These are phyloP conservation scores for Stegophylla sp. DNA, from an alignment of 2,888 invertebrate species.

Conservation along the genomic window DNA sequence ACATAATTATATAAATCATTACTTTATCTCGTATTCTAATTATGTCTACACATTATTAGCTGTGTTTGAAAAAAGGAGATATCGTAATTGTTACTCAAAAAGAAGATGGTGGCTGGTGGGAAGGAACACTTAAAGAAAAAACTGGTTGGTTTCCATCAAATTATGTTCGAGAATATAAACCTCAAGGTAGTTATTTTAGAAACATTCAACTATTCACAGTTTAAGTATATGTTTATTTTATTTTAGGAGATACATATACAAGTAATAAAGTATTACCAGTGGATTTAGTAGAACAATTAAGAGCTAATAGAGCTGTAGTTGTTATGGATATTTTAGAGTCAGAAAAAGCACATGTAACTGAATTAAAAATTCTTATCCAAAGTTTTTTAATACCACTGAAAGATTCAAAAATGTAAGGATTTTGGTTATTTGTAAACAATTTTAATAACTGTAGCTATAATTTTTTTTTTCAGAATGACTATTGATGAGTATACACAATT, in stretches of 20 bases:
- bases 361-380: slow-evolving; percentile 82
- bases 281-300: slow-evolving; percentile 67
- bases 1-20: not conserved
- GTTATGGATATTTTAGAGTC: slow-evolving; percentile 90
- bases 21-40: not conserved
- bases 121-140: slow-evolving; percentile 91
- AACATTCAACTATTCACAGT: not conserved
- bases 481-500: slow-evolving; percentile 86
- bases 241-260: slow-evolving; percentile 42
- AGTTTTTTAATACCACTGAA: slow-evolving; percentile 89
- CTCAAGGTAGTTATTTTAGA: slow-evolving; percentile 66
- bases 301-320: slow-evolving; percentile 83
- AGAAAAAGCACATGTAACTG: slow-evolving; percentile 87
- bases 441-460: slow-evolving; percentile 13
- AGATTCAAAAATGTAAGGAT: slow-evolving; percentile 82
- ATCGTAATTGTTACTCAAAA: slow-evolving; percentile 94
- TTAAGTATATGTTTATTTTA: slow-evolving; percentile 7
- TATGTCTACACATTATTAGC: slow-evolving; percentile 66
- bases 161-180: slow-evolving; percentile 90
- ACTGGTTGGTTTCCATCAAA: slow-evolving; percentile 99
- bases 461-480: slow-evolving; percentile 72
- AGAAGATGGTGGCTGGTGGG: slow-evolving; percentile 99
- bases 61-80: slow-evolving; percentile 95
- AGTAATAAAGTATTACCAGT: slow-evolving; percentile 59
- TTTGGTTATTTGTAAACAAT: not conserved